Evolutionary conservation across 2,113 vertebrate species (phyloP).

Genomic region (Anas platyrhynchos): DNA sequence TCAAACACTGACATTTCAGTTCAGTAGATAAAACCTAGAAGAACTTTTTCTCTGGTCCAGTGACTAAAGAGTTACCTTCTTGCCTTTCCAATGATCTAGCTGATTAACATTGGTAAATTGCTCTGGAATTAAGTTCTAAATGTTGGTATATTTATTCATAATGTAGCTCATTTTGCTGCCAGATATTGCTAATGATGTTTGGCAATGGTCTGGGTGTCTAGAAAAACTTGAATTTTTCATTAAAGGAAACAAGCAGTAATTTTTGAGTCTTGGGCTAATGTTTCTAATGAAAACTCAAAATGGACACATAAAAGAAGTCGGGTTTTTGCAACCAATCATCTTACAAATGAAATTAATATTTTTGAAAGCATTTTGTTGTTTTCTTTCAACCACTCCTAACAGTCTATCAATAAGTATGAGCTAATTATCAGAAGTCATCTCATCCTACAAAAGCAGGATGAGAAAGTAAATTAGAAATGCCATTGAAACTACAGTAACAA

Average conservation of each 20-base stretch:
- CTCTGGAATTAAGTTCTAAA: background rate
- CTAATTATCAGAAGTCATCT: background rate
- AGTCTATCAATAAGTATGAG: background rate
- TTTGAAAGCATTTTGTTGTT: background rate
- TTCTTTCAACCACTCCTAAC: background rate
- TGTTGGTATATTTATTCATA: background rate
- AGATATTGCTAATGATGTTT: constrained; percentile 10
- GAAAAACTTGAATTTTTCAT: background rate
- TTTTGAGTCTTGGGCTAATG: background rate
- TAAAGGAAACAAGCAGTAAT: background rate
- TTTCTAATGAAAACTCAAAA: background rate
- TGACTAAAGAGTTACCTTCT: background rate
- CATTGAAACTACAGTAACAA: background rate
- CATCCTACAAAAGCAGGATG: background rate
- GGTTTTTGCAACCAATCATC: background rate
- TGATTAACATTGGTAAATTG: background rate
- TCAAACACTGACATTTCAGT: background rate
- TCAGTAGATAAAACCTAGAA: background rate
- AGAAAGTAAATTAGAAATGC: background rate
- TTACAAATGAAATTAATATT: background rate
- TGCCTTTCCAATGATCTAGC: background rate
- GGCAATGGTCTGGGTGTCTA: background rate
- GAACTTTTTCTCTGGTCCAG: background rate
- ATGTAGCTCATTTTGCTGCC: constrained; percentile 20
- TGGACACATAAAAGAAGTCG: background rate